Evolutionary conservation across 1,140 invertebrate species (phyloP), one percentile per base, ranked within the genome.

Genomic region (Apis laboriosa): DNA sequence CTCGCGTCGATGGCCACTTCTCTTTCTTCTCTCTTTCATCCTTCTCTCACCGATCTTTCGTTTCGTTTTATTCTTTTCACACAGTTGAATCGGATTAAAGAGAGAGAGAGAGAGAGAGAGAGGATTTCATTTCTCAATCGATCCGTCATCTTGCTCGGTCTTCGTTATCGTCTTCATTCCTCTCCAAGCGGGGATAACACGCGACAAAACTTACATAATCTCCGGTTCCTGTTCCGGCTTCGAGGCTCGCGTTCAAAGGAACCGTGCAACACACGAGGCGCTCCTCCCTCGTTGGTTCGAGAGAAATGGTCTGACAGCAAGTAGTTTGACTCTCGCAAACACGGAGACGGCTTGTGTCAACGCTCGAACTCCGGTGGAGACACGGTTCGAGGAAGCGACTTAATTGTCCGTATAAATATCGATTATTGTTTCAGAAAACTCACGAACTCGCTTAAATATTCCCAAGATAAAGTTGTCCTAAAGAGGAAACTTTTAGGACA

Each of bases 391-490:
- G 63, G 72, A 68, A 71, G 13, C 49, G 34, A 43, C 58, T 86
- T 86, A 87, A 87, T 86, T 87, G 80, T 58, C 76, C 70, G 72
- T 71, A 77, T 70, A 84, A 84, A 77, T 70, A 82, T 63, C 73
- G 66, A 61, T 71, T 87, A 77, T 87, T 87, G 77, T 86, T 75
- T 84, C 55, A 87, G 85, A 77, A 86, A 87, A 86, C 73, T 51
- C 34, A 86, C 53, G 24, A 43, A 43, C 34, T 7, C 55, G 19
- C 51, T 28, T 58, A 5, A 17, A n/a, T 28, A 34, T 58, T 51
- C 21, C 28, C 12, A 5, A 17, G n/a, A 24, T 21, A 60, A n/a
- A 68, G 49, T 24, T 58, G n/a, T 63, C 2, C 13, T 5, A 64
- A 7, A 12, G 9, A 9, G 43, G 34, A 12, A 21, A 58, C 24